Percentiles rank a stretch among this genome's conserved stretches.
Evolutionary conservation across 2,888 invertebrate species (phyloP).

Genomic region (Metacarcinus magister): DNA sequence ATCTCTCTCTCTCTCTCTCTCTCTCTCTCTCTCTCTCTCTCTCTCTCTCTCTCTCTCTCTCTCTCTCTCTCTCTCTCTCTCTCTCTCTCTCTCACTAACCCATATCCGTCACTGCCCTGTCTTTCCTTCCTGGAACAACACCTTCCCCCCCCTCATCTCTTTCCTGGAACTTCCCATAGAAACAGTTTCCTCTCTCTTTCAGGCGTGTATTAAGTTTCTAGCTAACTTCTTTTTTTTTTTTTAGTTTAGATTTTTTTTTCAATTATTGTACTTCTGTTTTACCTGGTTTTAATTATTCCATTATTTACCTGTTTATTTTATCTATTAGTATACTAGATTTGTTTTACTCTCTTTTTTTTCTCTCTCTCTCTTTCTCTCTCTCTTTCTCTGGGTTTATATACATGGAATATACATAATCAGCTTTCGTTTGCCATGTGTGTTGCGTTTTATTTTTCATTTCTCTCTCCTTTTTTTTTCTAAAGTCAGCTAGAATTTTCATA

Average conservation of each 20-base stretch:
- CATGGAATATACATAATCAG: no score
- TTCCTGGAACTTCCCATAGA: no score
- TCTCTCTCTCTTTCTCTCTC: constrained; percentile 43
- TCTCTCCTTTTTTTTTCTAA: neutral
- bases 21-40: constrained; percentile 35
- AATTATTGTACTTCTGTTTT: neutral
- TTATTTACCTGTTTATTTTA: neutral
- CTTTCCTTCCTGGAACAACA: neutral
- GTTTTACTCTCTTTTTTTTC: neutral
- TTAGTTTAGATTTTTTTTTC: neutral
- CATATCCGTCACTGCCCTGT: neutral
- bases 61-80: neutral
- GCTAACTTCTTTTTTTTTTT: neutral
- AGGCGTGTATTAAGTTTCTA: no score
- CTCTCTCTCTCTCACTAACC: neutral
- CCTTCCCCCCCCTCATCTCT: no score
- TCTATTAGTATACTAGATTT: no score
- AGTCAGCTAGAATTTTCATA: no score
- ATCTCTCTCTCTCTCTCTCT: constrained; percentile 37
- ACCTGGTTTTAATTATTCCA: neutral
- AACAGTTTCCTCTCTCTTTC: no score
- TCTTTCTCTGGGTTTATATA: neutral
- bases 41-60: constrained; percentile 55
- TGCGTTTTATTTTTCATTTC: no score
- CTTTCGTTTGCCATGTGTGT: no score